phyloP scores from a whole-genome alignment of 2,113 vertebrate species.

The Sardina pilchardus region DNA sequence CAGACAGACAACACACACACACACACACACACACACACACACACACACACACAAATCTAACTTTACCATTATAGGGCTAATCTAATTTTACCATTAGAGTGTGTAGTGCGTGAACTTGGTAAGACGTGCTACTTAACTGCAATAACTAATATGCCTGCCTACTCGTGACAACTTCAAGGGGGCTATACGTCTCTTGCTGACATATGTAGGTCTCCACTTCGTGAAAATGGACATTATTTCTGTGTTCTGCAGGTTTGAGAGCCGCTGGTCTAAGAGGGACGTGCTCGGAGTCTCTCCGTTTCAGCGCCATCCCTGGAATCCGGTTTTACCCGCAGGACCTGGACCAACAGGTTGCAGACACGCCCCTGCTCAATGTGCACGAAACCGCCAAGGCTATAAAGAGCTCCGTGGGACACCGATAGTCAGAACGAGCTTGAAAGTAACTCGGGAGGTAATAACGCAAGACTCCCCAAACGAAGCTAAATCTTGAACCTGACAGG shows the following conservation, averaged over 20 bases:
- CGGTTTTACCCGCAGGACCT: slow-evolving; percentile 42
- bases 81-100: too few relatives aligned
- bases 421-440: background rate
- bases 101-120: too few relatives aligned
- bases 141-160: background rate
- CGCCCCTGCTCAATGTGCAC: slow-evolving; percentile 52
- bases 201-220: background rate
- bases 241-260: background rate
- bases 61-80: too few relatives aligned
- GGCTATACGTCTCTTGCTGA: background rate
- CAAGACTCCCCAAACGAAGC: background rate
- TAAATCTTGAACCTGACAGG: background rate
- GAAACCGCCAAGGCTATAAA: slow-evolving; percentile 39
- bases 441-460: slow-evolving; percentile 10
- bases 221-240: background rate
- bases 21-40: too few relatives aligned
- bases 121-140: too few relatives aligned
- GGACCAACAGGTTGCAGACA: slow-evolving; percentile 58
- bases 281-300: background rate
- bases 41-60: background rate
- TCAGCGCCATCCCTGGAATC: slow-evolving; percentile 51
- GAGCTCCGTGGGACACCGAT: background rate
- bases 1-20: too few relatives aligned
- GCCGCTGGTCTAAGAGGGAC: background rate
- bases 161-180: background rate